Base-by-base conservation (phyloP, 1,140 invertebrate genomes). In the Ganaspis sp. region DNA sequence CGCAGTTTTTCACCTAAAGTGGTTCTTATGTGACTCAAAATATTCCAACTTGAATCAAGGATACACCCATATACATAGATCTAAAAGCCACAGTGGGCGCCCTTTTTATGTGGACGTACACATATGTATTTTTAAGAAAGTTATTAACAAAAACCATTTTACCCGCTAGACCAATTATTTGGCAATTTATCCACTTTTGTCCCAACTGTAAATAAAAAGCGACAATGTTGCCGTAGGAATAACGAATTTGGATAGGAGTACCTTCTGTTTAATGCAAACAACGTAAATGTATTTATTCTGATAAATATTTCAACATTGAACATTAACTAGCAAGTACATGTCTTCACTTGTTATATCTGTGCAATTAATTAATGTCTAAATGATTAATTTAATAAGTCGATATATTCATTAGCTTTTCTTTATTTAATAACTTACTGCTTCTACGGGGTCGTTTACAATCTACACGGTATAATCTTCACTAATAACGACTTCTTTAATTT, bases 221-320 rank as follows among this genome's bases (percentile, higher is more conserved):
- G 29, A 2, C 29, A 34, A 34, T 34, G 29, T 34, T 34, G 6
- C 2, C 29, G 6, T 34, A 6, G 29, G 29, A 49, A 49, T 49
- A 49, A 49, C 17, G 42, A 49, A 5, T 15, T 15, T 49, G 0
- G 12, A 4, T 5, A 17, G 49, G 49, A 9, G 19, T 9, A 40
- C 38, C 15, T 4, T n/a, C 17, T 40, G 1, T 81, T 34, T 87
- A 81, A 81, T 88, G 87, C 87, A 88, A 88, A 88, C 83, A 88
- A 88, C 83, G 83, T 88, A 87, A 86, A 87, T 86, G 87, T 82
- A 86, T 88, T 88, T 87, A 87, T 87, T 88, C 81, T 80, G 81
- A 84, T 85, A 86, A 87, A 86, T 87, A 86, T 86, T 82, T 87
- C 86, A 88, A 88, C 86, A 88, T 87, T 88, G 82, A 88, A 88